These are phyloP conservation scores for Hemitrygon akajei DNA, from an alignment of 2,797 vertebrate genomes.

Conservation along the genomic window DNA sequence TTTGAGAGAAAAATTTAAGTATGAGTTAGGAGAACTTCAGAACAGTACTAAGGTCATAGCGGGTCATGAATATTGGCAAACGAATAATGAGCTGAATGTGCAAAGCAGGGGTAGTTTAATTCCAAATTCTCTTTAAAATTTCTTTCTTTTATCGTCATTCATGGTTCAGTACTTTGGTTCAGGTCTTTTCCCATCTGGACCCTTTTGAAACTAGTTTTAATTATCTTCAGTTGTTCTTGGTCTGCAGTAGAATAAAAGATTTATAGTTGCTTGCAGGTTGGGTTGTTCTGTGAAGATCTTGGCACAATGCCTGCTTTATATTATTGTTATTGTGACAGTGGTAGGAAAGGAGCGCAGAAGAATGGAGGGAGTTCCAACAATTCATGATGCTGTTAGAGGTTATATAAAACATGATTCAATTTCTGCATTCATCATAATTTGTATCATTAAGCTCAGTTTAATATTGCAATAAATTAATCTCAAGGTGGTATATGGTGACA, in stretches of 20 bases:
- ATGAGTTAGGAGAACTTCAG: background rate
- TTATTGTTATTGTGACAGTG: background rate
- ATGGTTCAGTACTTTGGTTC: background rate
- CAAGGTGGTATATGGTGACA: no score
- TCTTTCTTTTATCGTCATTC: background rate
- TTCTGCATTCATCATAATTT: background rate
- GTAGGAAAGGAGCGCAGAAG: background rate
- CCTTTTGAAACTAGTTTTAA: background rate
- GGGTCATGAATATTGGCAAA: background rate
- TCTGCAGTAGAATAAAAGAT: background rate
- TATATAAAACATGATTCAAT: background rate
- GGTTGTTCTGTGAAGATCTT: background rate
- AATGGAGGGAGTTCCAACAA: slow-evolving; percentile 7
- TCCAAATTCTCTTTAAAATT: background rate
- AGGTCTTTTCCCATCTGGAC: background rate
- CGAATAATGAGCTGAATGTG: background rate
- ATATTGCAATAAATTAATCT: background rate
- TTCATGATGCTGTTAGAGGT: background rate
- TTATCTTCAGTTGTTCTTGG: background rate
- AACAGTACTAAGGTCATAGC: background rate
- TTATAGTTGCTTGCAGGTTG: background rate
- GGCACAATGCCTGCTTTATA: background rate
- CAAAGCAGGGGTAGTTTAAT: background rate
- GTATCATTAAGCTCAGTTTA: background rate
- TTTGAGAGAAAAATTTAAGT: background rate